phyloP scores from a whole-genome alignment of 2,797 vertebrate genomes.

The Yasuhikotakia modesta region DNA sequence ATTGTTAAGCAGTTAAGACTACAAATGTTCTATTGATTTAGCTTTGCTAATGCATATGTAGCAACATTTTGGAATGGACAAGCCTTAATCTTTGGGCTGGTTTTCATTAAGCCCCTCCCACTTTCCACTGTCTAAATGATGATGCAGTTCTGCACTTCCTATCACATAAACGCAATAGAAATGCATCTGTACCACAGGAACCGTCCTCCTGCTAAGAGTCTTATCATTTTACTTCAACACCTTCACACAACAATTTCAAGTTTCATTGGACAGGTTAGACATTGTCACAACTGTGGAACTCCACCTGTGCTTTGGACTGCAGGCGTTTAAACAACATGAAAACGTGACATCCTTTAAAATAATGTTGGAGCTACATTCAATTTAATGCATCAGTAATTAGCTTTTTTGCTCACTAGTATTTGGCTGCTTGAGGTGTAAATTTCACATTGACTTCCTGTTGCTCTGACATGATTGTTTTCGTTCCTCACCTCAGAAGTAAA shows the following conservation, averaged over 20 bases:
- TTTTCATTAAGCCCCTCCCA: not conserved
- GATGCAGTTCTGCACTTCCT: not conserved
- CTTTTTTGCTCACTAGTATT: not conserved
- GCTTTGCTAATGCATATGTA: too few species aligned
- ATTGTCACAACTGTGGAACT: not conserved
- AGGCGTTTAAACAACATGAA: not conserved
- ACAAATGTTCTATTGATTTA: too few species aligned
- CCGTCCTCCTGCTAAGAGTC: not conserved
- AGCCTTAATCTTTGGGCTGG: too few species aligned
- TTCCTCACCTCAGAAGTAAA: slow-evolving; percentile 42
- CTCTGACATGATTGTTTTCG: not conserved
- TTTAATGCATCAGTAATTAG: not conserved
- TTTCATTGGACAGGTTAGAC: not conserved
- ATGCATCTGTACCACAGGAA: not conserved
- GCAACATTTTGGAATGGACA: not conserved
- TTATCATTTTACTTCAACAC: not conserved
- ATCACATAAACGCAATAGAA: not conserved
- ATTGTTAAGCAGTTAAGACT: too few species aligned
- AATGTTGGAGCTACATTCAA: not conserved
- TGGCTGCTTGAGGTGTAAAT: slow-evolving; percentile 23
- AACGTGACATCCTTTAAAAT: not conserved
- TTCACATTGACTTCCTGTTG: slow-evolving; percentile 22
- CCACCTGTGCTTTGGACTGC: not conserved
- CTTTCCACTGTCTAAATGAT: not conserved
- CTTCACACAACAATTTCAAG: not conserved